Evolutionary conservation across 2,113 vertebrate species (phyloP).

Genomic region (Aptenodytes patagonicus): DNA sequence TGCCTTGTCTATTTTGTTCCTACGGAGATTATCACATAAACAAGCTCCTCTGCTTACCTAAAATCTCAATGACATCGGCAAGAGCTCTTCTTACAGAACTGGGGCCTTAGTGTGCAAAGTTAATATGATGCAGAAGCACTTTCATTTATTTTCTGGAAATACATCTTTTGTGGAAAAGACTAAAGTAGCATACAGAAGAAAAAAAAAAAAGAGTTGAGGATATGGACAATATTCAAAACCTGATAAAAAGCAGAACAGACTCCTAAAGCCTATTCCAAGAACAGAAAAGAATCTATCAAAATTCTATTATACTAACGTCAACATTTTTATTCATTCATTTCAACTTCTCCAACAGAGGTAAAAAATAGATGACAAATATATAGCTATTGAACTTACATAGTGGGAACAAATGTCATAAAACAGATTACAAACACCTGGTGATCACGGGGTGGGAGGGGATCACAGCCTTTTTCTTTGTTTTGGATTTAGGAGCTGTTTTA

Average conservation of each 20-base stretch:
- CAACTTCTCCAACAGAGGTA: neutral
- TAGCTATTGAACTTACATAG: neutral
- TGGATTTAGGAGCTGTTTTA: neutral
- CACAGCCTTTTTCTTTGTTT: neutral
- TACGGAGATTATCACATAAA: neutral
- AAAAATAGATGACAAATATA: neutral
- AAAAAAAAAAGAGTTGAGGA: neutral
- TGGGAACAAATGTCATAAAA: neutral
- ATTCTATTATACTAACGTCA: constrained; percentile 8
- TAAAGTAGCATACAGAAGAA: neutral
- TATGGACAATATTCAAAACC: constrained; percentile 50
- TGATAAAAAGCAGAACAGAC: constrained; percentile 56
- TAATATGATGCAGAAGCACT: neutral
- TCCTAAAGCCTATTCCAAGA: constrained; percentile 43
- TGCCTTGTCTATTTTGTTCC: neutral
- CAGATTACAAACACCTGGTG: neutral
- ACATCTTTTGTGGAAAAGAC: neutral
- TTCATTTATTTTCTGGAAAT: constrained; percentile 28
- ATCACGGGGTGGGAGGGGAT: neutral
- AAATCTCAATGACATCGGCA: neutral
- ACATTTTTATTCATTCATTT: neutral
- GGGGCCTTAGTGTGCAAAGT: neutral
- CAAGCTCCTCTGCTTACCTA: neutral
- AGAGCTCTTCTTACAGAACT: neutral
- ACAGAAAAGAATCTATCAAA: constrained; percentile 28